These are phyloP conservation scores for Callipepla californica DNA, from an alignment of 2,113 vertebrate genomes.

Conservation along the genomic window DNA sequence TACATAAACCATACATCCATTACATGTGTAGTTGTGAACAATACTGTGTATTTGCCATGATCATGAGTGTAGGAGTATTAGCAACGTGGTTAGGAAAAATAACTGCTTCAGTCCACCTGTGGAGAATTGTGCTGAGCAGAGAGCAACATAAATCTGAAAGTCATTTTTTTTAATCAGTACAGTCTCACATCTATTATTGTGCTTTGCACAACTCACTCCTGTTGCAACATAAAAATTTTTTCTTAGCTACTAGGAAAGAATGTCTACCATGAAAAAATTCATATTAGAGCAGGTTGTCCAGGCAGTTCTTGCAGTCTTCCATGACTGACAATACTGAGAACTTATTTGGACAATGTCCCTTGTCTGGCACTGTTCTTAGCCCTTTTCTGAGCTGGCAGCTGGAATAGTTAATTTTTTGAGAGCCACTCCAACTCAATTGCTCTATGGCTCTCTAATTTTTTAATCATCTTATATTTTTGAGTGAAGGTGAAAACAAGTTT, in stretches of 20 bases:
- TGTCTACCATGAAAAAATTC: background rate
- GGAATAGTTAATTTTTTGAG: background rate
- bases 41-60: background rate
- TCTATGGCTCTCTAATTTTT: background rate
- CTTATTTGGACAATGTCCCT: background rate
- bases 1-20: background rate
- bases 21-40: background rate
- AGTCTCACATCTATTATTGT: background rate
- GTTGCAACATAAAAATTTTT: background rate
- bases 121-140: background rate
- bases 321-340: background rate
- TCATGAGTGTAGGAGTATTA: background rate
- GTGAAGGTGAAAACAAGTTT: background rate
- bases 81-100: background rate
- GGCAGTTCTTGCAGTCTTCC: background rate
- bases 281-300: background rate
- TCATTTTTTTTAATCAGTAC: background rate
- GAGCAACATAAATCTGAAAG: background rate
- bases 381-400: background rate
- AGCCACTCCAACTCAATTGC: rapidly evolving
- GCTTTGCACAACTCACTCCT: background rate
- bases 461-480: background rate
- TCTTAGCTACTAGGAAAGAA: background rate
- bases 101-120: background rate
- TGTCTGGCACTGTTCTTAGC: background rate